Conservation (phyloP, 2,113 vertebrate genomes). For the Sinocyclocheilus maitianheensis region DNA sequence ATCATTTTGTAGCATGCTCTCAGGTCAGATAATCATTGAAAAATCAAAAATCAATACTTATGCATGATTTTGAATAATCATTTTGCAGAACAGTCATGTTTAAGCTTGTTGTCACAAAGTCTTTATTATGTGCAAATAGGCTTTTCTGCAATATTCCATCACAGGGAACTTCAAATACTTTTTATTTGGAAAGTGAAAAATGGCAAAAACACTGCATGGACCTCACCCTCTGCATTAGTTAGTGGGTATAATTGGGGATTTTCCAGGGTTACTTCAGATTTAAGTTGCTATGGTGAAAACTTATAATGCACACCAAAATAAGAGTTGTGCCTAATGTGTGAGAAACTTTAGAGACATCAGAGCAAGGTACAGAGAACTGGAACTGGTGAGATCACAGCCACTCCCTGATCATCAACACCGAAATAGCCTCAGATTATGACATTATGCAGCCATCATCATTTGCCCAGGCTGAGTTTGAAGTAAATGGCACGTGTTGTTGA, state of each 20-base stretch:
- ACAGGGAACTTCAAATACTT: not conserved
- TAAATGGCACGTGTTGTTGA: not conserved
- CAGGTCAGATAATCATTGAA: not conserved
- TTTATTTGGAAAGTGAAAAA: conserved; percentile 18
- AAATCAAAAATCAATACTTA: not conserved
- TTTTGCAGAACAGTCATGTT: not conserved
- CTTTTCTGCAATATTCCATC: not conserved
- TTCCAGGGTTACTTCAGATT: conserved; percentile 68
- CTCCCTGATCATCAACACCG: conserved; percentile 31
- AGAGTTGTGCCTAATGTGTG: conserved; percentile 64
- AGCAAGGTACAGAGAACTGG: conserved; percentile 57
- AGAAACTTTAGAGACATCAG: conserved; percentile 62
- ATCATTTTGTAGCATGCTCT: not conserved
- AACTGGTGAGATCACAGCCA: conserved; percentile 49
- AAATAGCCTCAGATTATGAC: conserved; percentile 2
- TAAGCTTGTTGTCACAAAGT: not conserved
- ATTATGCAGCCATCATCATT: not conserved
- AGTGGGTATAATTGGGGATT: conserved; percentile 63
- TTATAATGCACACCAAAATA: conserved; percentile 63
- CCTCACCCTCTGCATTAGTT: conserved; percentile 36
- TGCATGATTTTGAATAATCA: not conserved
- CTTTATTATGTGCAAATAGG: not conserved
- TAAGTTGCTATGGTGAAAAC: conserved; percentile 67
- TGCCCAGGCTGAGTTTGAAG: not conserved
- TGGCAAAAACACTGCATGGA: not conserved